Conservation (phyloP, 2,797 vertebrate species). For the Cirrhinus mrigala region DNA sequence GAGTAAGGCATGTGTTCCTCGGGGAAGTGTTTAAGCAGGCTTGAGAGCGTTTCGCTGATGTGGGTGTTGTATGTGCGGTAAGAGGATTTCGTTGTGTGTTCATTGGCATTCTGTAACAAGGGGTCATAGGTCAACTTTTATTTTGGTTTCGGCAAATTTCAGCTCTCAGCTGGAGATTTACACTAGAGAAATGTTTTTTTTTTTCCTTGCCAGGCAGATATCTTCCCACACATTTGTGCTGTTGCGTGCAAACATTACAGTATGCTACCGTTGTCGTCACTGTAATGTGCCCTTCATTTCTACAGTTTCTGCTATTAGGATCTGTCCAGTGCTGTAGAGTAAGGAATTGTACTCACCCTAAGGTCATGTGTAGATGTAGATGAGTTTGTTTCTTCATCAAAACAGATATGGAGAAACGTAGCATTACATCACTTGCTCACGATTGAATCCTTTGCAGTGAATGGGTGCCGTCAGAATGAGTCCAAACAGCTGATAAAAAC, state of each 20-base stretch:
- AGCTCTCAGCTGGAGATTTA: background rate
- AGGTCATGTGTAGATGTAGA: background rate
- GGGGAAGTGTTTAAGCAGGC: conserved; percentile 37
- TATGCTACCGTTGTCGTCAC: background rate
- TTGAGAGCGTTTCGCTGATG: conserved; percentile 15
- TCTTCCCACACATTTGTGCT: conserved; percentile 11
- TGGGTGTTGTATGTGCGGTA: background rate
- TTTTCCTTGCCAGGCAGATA: background rate
- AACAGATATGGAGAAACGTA: background rate
- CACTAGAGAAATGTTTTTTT: background rate
- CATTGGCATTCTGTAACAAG: background rate
- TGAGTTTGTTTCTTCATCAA: background rate
- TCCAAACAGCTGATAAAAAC: background rate
- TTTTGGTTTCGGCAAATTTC: conserved; percentile 3
- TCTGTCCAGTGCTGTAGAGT: conserved; percentile 8
- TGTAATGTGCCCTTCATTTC: background rate
- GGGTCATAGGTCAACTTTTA: conserved; percentile 19
- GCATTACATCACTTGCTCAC: background rate
- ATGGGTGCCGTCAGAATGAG: background rate
- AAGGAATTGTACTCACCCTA: background rate
- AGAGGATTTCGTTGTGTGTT: conserved; percentile 21
- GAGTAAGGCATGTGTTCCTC: conserved; percentile 25
- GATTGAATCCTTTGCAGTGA: background rate
- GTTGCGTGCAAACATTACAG: conserved; percentile 16
- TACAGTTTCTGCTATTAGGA: background rate